phyloP scores from a whole-genome alignment of 2,797 vertebrate genomes.

The Macroramphosus scolopax region DNA sequence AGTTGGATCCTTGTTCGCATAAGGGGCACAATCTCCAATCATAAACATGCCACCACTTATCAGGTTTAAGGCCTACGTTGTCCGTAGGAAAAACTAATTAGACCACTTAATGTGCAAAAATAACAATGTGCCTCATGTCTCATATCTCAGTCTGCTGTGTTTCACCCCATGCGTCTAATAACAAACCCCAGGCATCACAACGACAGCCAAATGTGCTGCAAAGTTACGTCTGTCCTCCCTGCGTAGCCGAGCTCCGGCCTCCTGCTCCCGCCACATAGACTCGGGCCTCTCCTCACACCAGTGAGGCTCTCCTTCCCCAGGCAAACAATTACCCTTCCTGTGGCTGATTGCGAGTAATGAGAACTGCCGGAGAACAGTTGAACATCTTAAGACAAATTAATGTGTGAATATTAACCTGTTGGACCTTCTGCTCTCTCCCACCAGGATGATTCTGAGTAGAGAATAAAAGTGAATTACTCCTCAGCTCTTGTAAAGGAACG shows the following conservation, averaged over 20 bases:
- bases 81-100: slow-evolving; percentile 63
- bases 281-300: slow-evolving; percentile 67
- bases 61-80: slow-evolving; percentile 42
- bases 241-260: slow-evolving; percentile 30
- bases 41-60: slow-evolving; percentile 59
- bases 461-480: slow-evolving; percentile 37
- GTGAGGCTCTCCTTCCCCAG: slow-evolving; percentile 55
- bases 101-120: slow-evolving; percentile 57
- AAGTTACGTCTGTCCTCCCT: slow-evolving; percentile 42
- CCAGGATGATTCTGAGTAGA: slow-evolving; percentile 23
- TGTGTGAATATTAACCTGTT: slow-evolving; percentile 60
- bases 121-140: slow-evolving; percentile 55
- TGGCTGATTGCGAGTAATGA: slow-evolving; percentile 78
- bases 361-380: slow-evolving; percentile 79
- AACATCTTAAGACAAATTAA: slow-evolving; percentile 77
- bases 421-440: slow-evolving; percentile 56
- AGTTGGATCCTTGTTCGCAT: slow-evolving; percentile 47
- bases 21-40: slow-evolving; percentile 24
- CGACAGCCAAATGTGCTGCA: slow-evolving; percentile 39
- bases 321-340: slow-evolving; percentile 75
- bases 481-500: slow-evolving; percentile 33
- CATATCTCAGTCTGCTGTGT: slow-evolving; percentile 41
- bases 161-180: slow-evolving; percentile 62
- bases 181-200: slow-evolving; percentile 56
- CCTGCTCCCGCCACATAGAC: slow-evolving; percentile 57